phyloP scores from a whole-genome alignment of 2,797 vertebrate genomes.

The Macropus fuliginosus region DNA sequence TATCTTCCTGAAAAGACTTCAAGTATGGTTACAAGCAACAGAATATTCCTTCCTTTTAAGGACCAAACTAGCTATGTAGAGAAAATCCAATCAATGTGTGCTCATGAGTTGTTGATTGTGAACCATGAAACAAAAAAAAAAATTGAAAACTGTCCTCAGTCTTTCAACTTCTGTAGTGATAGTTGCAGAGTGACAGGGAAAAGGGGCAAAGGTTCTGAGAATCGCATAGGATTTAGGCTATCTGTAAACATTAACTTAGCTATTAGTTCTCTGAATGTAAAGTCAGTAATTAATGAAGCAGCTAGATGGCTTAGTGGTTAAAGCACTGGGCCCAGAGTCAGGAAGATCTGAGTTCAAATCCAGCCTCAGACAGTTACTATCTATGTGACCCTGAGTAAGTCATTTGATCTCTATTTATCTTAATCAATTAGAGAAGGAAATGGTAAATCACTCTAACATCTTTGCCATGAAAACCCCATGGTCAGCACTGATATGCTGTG shows the following conservation, averaged over 20 bases:
- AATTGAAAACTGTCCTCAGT: neutral
- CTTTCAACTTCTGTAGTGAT: neutral
- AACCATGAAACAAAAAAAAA: neutral
- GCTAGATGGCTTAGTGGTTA: neutral
- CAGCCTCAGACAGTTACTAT: neutral
- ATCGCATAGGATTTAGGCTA: neutral
- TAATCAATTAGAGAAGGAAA: neutral
- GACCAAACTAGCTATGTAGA: neutral
- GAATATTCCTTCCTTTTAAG: neutral
- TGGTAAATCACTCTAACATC: neutral
- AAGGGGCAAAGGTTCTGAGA: neutral
- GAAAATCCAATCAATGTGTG: neutral
- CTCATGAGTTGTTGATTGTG: neutral
- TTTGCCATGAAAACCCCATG: neutral
- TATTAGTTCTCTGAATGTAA: neutral
- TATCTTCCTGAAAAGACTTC: neutral
- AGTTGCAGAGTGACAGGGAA: neutral
- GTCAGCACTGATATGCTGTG: neutral
- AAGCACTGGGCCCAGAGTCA: neutral
- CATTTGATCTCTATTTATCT: neutral
- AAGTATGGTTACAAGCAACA: too few relatives aligned
- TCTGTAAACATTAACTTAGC: neutral
- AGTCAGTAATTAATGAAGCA: neutral
- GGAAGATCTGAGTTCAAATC: neutral
- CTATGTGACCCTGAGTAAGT: neutral